Evolutionary conservation across 1,140 invertebrate species (phyloP), one percentile per base, ranked within the genome.

Genomic region (Wasmannia auropunctata): DNA sequence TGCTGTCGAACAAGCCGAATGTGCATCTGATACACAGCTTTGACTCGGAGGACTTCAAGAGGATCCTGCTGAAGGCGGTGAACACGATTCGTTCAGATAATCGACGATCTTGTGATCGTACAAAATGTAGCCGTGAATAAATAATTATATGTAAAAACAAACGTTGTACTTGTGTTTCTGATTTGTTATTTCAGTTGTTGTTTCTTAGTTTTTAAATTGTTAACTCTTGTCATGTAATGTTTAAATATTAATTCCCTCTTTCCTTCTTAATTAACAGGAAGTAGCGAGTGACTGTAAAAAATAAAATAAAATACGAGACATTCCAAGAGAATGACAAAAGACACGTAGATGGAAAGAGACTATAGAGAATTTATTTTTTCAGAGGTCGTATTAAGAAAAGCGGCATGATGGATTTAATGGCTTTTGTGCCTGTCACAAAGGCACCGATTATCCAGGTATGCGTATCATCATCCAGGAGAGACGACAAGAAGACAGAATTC

Each of bases 21-120:
- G 95, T 96, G 3, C 91, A 92, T 25, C 88, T 97, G 25, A 95
- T 97, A 62, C 94, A 95, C 85, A 88, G 95, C 60, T 92, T 96
- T 5, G 93, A 96, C 86, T 91, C 91, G 3, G 94, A 95, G 65
- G 90, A 95, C 22, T 96, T 96, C 65, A 94, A 96, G 90, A 86
- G 95, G 67, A 85, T 95, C 63, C 87, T 96, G 80, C 49, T 95
- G 4, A 93, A 91, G 76, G 93, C 93, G 22, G 91, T 92, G 16
- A 80, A 93, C 86, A 81, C 88, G n/a, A 56, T 54, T 81, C 28
- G 7, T 46, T 11, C 43, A 25, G 56, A n/a, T n/a, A n/a, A n/a
- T n/a, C 62, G 16, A 76, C 22, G 60, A 28, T 43, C 51, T 4
- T 34, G 8, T 34, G 16, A 8, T 60, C 0, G 1, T 11, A n/a